Evolutionary conservation across 23 tunicate genomes (phyloP).

Genomic region (Halocynthia roretzi): DNA sequence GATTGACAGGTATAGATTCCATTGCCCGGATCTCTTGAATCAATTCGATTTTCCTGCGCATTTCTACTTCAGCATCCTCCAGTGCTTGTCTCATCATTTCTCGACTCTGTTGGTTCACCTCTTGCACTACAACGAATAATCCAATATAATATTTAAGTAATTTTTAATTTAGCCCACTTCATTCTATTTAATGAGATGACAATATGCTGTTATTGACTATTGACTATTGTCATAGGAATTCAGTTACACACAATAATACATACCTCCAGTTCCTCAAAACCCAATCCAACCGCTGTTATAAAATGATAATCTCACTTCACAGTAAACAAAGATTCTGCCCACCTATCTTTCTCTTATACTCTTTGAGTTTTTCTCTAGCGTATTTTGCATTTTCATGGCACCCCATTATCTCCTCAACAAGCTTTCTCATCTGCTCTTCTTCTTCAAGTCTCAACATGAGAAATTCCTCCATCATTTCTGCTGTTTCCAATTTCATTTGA

Average conservation of each 20-base stretch:
- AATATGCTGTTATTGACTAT: too few relatives aligned
- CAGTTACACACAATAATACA: too few relatives aligned
- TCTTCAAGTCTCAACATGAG: conserved; percentile 67
- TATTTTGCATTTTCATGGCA: conserved; percentile 60
- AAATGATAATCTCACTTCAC: too few relatives aligned
- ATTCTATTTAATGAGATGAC: too few relatives aligned
- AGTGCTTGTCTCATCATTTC: conserved; percentile 83
- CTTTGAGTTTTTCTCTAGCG: conserved; percentile 41
- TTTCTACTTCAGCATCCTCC: conserved; percentile 88
- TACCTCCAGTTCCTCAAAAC: too few relatives aligned
- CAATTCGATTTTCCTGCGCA: conserved; percentile 72
- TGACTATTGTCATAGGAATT: too few relatives aligned
- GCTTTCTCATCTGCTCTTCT: conserved; percentile 72
- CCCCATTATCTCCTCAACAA: conserved; percentile 64
- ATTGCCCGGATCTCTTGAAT: conserved; percentile 80
- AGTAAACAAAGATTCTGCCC: too few relatives aligned
- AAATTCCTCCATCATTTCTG: conserved; percentile 88
- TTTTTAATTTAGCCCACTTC: too few relatives aligned
- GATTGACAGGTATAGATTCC: conserved; percentile 66
- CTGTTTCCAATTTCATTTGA: conserved; percentile 60
- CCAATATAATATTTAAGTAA: too few relatives aligned
- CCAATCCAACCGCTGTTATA: too few relatives aligned
- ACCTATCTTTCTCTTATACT: conserved; percentile 73
- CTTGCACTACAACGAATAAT: conserved; percentile 38
- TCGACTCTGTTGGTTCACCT: conserved; percentile 78